Evolutionary conservation across 2,797 vertebrate species (phyloP), one percentile per base, ranked within the genome.

Genomic region (Todus mexicanus): DNA sequence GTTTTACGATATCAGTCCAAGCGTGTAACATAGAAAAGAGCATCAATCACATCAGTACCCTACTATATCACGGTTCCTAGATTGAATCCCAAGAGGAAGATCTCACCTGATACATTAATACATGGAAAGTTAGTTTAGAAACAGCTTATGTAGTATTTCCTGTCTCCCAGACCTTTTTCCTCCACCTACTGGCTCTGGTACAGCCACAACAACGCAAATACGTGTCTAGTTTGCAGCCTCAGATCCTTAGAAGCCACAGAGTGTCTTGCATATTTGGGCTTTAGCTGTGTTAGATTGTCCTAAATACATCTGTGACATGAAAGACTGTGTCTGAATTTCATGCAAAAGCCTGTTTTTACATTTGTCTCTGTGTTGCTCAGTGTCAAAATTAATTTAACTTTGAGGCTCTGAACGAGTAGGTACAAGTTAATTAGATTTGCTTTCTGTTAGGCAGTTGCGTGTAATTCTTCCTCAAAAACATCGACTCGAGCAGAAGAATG

Each of bases 331-430:
- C 92, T 96, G 79, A 85, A 92, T 85, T 94, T 89, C 38, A 87
- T 89, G 78, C 76, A 75, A 81, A 94, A 81, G 37, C 29, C 3
- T 91, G 82, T 84, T 94, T 94, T 85, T 91, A 91, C 90, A 72
- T 94, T 95, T 94, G 89, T 83, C 79, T 95, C 91, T 93, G 76
- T 90, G 93, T 95, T 94, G 75, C 89, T 91, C 0, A 0, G 54
- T 96, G 94, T 91, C 94, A 87, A 79, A 75, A 21, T 84, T 94
- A 94, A 94, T 95, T 92, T 93, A 87, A 87, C 90, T 93, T 81
- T 53, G 79, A 85, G 76, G 63, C 82, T 94, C 47, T 91, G 84
- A 94, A 63, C 50, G 90, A 85, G 76, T 63, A 87, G 80, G 75
- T 94, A 80, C 87, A 80, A 94, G 90, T 89, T 95, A 94, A 91